Percentiles rank a stretch among this genome's conserved stretches.
phyloP scores from a whole-genome alignment of 2,113 vertebrate genomes.

The Regulus satrapa region DNA sequence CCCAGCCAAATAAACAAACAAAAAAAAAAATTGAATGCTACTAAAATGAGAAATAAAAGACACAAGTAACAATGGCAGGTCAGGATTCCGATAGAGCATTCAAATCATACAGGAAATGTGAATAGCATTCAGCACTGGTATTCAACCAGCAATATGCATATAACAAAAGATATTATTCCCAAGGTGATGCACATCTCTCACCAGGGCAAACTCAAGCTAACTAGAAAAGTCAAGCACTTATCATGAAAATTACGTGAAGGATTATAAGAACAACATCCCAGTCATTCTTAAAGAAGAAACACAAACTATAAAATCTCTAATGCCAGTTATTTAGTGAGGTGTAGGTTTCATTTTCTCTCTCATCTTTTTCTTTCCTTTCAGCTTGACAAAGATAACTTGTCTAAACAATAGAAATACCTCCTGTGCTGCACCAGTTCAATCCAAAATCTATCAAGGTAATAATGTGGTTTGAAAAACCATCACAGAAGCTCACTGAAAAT shows the following conservation, averaged over 20 bases:
- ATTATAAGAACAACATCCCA: neutral
- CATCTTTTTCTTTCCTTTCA: neutral
- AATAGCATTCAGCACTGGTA: neutral
- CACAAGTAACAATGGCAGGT: neutral
- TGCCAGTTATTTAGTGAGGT: constrained; percentile 24
- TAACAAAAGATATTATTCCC: constrained; percentile 4
- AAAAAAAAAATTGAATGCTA: neutral
- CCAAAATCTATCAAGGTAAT: constrained; percentile 9
- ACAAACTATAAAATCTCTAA: constrained; percentile 10
- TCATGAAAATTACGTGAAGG: neutral
- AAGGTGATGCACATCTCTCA: neutral
- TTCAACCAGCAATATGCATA: neutral
- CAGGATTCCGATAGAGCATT: constrained; percentile 9
- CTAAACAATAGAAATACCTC: constrained; percentile 2
- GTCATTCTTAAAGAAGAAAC: neutral
- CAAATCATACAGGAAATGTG: neutral
- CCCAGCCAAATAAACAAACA: neutral
- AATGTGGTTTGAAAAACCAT: constrained; percentile 27
- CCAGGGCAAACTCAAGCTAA: neutral
- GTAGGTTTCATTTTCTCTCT: neutral
- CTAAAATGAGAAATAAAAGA: constrained; percentile 50
- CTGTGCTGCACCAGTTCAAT: neutral
- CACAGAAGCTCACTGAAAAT: constrained; percentile 5
- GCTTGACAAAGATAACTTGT: neutral
- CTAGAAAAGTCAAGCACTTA: constrained; percentile 40